Evolutionary conservation across 2,797 vertebrate genomes (phyloP).

Genomic region (Gobionotothen gibberifrons): DNA sequence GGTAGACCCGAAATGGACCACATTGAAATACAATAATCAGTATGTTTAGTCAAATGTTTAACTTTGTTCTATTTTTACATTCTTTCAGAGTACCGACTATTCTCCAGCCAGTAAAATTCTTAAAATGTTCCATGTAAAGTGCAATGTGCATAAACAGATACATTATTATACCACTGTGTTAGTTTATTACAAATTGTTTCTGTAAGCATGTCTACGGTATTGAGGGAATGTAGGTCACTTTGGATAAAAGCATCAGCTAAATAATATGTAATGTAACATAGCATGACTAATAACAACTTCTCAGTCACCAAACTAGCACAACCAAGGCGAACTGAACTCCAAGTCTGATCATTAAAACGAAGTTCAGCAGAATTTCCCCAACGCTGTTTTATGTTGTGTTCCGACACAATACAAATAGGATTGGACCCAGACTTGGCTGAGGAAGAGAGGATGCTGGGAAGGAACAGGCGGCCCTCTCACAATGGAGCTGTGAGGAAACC

Average conservation of each 20-base stretch:
- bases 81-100: too few species aligned
- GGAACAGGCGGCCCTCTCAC: conserved; percentile 39
- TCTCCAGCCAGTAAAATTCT: too few species aligned
- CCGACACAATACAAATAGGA: conserved; percentile 10
- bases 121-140: too few species aligned
- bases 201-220: too few species aligned
- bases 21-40: neutral
- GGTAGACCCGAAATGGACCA: neutral
- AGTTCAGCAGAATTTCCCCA: conserved; percentile 11
- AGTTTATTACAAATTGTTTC: too few species aligned
- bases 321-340: neutral
- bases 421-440: conserved; percentile 3
- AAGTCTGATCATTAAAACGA: neutral
- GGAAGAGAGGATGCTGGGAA: conserved; percentile 37
- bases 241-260: too few species aligned
- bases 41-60: too few species aligned
- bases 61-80: too few species aligned
- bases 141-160: neutral
- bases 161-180: neutral
- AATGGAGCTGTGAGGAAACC: conserved; percentile 57
- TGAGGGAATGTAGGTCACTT: too few species aligned
- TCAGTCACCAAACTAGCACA: neutral
- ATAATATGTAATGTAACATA: too few species aligned
- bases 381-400: conserved; percentile 25
- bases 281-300: too few species aligned